Conservation (phyloP, 2,113 vertebrate species). For the Otus sunia region DNA sequence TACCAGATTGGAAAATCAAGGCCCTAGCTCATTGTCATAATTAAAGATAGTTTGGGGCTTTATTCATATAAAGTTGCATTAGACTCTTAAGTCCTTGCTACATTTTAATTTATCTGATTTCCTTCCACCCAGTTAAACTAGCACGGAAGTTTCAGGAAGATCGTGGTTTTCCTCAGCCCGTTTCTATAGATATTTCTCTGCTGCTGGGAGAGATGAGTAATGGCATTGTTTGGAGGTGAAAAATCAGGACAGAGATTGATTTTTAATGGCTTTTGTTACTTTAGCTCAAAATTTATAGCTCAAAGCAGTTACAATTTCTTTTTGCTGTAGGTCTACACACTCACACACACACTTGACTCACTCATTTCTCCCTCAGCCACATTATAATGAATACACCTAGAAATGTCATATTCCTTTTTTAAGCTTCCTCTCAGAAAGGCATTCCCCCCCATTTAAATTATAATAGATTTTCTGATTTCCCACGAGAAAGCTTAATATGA, state of each 20-base stretch:
- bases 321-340: background rate
- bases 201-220: background rate
- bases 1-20: background rate
- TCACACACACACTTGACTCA: background rate
- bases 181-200: background rate
- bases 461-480: background rate
- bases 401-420: background rate
- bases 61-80: background rate
- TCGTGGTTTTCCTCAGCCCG: background rate
- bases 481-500: background rate
- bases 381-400: background rate
- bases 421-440: background rate
- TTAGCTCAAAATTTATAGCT: background rate
- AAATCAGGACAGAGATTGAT: background rate
- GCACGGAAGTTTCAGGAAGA: background rate
- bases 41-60: background rate
- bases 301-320: background rate
- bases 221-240: background rate
- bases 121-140: background rate
- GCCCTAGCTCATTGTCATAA: background rate
- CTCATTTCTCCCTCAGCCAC: background rate
- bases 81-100: background rate
- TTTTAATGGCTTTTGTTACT: background rate
- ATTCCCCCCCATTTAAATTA: background rate
- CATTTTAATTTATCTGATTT: background rate